Evolutionary conservation across 2,113 vertebrate genomes (phyloP).

Genomic region (Pteropus alecto): DNA sequence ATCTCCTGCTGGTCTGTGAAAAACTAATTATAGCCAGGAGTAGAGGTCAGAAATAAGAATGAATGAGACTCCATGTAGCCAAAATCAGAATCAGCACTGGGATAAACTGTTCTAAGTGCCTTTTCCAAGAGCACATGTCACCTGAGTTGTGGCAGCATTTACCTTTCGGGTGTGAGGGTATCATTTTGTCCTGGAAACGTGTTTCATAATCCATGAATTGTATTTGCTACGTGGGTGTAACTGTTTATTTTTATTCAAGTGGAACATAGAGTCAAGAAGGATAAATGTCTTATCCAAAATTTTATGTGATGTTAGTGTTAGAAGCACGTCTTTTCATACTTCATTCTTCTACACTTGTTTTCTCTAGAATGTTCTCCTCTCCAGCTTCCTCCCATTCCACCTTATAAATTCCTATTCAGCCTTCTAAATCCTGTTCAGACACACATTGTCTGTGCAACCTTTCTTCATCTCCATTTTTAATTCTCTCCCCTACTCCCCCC

Average conservation of each 20-base stretch:
- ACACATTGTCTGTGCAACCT: neutral
- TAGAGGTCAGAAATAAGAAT: neutral
- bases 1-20: neutral
- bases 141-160: neutral
- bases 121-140: slow-evolving; percentile 19
- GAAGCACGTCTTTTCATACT: neutral
- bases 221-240: neutral
- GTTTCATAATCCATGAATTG: neutral
- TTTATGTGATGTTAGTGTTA: neutral
- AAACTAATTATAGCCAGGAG: neutral
- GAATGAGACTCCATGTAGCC: neutral
- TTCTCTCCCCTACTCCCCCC: neutral
- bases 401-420: neutral
- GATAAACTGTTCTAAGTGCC: slow-evolving; percentile 21
- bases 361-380: neutral
- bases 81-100: neutral
- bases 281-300: neutral
- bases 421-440: neutral
- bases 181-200: neutral
- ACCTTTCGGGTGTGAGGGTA: slow-evolving; percentile 41
- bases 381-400: neutral
- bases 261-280: neutral
- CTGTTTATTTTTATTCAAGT: slow-evolving; percentile 5
- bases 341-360: neutral
- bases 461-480: neutral